Evolutionary conservation across 2,113 vertebrate genomes (phyloP), one percentile per base, ranked within the genome.

Genomic region (Xenus cinereus): DNA sequence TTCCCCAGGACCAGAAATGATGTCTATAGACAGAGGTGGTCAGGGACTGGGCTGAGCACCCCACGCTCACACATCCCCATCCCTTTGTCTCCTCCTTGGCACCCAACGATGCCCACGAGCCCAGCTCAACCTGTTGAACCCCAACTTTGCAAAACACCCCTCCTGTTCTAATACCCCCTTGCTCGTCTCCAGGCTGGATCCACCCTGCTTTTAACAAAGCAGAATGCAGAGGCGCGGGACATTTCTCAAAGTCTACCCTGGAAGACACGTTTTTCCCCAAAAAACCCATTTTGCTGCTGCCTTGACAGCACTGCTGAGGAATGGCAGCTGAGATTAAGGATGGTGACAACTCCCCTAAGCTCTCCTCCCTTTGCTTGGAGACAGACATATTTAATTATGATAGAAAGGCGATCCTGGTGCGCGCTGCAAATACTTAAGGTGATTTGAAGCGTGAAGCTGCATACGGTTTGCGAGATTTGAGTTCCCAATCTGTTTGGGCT

Each of bases 331-430:
- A 85, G 95, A 95, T 94, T 77, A 83, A 83, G 85, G 94, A 69
- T 71, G 82, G 85, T 92, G 96, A 95, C 95, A 95, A 88, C 75
- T 96, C 92, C 88, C 92, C 28, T 14, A 81, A 86, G 92, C 94
- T 88, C 92, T 94, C 39, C 92, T 94, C 90, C 95, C 82, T 95
- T 62, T 66, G 85, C 95, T 87, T 0, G 1, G 39, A 88, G 83
- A 86, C 77, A 74, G 97, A 97, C 97, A 85, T 51, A 64, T 88
- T 96, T 98, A 98, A 99, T 98, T 87, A 95, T 98, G 98, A 98
- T 95, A 66, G 96, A 98, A 96, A 92, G 95, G 75, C 64, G 81
- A 95, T 96, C 96, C 84, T 93, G 88, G 67, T 63, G 94, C 51
- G 9, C 83, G 80, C 87, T 88, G 87, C 93, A 90, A 96, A 97